These are phyloP conservation scores for Acromyrmex charruanus DNA, from an alignment of 1,140 invertebrate genomes.

Conservation along the genomic window DNA sequence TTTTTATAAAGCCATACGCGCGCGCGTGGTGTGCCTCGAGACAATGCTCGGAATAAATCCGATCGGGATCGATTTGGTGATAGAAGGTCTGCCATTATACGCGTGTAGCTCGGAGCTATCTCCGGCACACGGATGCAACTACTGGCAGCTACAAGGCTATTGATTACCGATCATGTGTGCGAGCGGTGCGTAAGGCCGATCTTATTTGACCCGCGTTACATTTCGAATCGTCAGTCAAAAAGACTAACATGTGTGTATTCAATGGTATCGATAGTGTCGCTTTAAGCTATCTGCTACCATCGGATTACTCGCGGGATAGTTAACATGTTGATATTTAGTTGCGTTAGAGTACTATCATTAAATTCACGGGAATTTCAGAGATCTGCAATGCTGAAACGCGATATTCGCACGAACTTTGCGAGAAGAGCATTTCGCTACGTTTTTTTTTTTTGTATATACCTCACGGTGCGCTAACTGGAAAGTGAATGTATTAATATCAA, in stretches of 20 bases:
- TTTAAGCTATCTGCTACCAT: conserved; percentile 49
- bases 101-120: conserved; percentile 35
- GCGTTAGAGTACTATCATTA: conserved; percentile 33
- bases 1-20: conserved; percentile 44
- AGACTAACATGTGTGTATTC: not conserved
- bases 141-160: conserved; percentile 34
- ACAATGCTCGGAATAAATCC: conserved; percentile 59
- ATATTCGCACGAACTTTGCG: conserved; percentile 15
- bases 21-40: conserved; percentile 27
- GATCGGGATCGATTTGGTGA: conserved; percentile 50
- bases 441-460: not conserved
- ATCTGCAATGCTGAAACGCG: not conserved
- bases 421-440: not conserved
- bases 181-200: not conserved
- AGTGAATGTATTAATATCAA: not conserved
- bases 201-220: conserved; percentile 41
- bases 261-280: conserved; percentile 47
- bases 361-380: conserved; percentile 26
- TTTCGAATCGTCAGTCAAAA: conserved; percentile 23
- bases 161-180: conserved; percentile 40
- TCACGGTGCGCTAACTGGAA: not conserved
- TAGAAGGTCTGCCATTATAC: conserved; percentile 23
- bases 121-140: conserved; percentile 11
- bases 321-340: conserved; percentile 56
- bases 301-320: conserved; percentile 41